Evolutionary conservation across 2,113 vertebrate species (phyloP), one percentile per base, ranked within the genome.

Genomic region (Callaeas wilsoni): DNA sequence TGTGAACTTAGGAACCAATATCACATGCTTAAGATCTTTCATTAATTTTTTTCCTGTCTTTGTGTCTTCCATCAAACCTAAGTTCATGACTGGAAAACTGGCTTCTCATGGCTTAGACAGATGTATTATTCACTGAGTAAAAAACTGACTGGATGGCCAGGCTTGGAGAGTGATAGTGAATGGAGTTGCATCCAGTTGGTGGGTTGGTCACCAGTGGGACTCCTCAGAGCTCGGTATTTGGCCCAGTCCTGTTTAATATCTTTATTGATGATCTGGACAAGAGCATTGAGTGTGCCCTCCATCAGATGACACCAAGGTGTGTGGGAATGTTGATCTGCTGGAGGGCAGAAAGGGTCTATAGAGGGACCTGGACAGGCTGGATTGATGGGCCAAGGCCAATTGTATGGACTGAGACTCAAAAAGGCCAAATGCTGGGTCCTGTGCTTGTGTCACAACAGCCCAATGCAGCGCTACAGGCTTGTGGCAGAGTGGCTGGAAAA

Each of bases 351-450:
- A 26, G 57, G 14, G 20, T 71, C 25, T 21, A 2, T 21, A 37
- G 76, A 56, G 14, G 71, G 19, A 29, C 57, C 14, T 35, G 53
- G 41, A 46, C 42, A 46, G 52, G 5, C 39, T 74, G 52, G 23
- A 35, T 44, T 4, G 17, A 21, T 21, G 18, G 32, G 20, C 9
- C 1, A 1, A 35, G 41, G 41, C 32, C 37, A 32, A 0, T 18
- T 16, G 7, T 35, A 42, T 42, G 37, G 44, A 16, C 49, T 4
- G 6, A 46, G 49, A 26, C 8, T n/a, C 41, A 16, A 14, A 23
- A 41, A n/a, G 13, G 35, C 8, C 20, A 16, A 30, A 9, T 26
- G 6, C 41, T n/a, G 20, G 11, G 26, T 57, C 32, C 32, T 49
- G 35, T 71, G 17, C 26, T 56, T 35, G 21, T 41, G 75, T 64